These are phyloP conservation scores for Parnassius mnemosyne DNA, from an alignment of 2,888 invertebrate genomes.

Conservation along the genomic window DNA sequence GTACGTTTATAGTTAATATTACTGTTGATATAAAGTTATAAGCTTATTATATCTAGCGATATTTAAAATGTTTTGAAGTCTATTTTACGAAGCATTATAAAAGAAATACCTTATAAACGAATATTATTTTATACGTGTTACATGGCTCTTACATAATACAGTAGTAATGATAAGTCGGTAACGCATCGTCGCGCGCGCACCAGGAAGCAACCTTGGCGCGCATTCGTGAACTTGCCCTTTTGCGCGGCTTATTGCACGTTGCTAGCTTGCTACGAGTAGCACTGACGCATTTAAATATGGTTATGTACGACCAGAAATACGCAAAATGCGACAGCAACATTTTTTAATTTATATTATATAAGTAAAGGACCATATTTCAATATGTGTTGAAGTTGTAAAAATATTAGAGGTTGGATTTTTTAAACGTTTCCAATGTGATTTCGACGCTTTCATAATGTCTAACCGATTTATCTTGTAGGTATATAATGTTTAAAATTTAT, in stretches of 20 bases:
- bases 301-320: neutral
- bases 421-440: too few relatives aligned
- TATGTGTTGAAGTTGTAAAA: neutral
- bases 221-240: conserved; percentile 73
- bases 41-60: too few relatives aligned
- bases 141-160: conserved; percentile 23
- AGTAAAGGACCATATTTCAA: neutral
- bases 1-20: too few relatives aligned
- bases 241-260: conserved; percentile 31
- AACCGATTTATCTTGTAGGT: too few relatives aligned
- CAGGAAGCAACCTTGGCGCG: conserved; percentile 70
- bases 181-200: conserved; percentile 53
- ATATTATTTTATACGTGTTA: neutral
- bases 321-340: neutral
- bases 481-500: too few relatives aligned
- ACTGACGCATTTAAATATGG: conserved; percentile 27
- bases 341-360: neutral
- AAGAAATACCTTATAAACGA: too few relatives aligned
- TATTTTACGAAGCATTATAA: too few relatives aligned
- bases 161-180: conserved; percentile 41
- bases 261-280: conserved; percentile 24
- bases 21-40: too few relatives aligned
- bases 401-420: too few relatives aligned
- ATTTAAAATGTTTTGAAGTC: too few relatives aligned
- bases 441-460: too few relatives aligned